phyloP scores from a whole-genome alignment of 2,113 vertebrate genomes.

The Amphilophus citrinellus region DNA sequence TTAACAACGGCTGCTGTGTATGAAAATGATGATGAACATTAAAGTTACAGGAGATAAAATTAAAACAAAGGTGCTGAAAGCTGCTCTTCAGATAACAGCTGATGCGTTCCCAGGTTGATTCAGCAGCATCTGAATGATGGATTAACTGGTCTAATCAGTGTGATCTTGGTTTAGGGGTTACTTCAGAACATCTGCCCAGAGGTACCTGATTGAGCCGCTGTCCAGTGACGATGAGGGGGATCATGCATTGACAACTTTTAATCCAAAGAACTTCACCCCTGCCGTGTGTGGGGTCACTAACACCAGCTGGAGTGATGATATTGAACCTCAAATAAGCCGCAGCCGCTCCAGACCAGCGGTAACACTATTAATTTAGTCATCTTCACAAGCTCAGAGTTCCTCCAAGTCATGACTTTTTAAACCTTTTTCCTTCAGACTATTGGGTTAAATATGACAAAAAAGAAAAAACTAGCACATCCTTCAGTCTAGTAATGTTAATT shows the following conservation, averaged over 20 bases:
- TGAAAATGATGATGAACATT: too few species aligned
- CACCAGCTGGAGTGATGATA: conserved; percentile 73
- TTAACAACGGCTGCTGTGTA: too few species aligned
- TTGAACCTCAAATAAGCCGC: conserved; percentile 68
- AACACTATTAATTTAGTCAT: neutral
- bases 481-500: neutral
- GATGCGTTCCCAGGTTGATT: too few species aligned
- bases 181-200: conserved; percentile 78
- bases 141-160: neutral
- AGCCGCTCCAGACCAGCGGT: conserved; percentile 76
- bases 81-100: too few species aligned
- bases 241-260: conserved; percentile 70
- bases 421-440: neutral
- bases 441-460: neutral
- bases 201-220: conserved; percentile 81
- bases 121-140: neutral
- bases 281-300: conserved; percentile 83
- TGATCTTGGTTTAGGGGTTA: conserved; percentile 74
- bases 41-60: neutral
- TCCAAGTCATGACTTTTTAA: neutral
- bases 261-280: conserved; percentile 34
- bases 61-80: neutral
- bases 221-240: conserved; percentile 64
- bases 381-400: neutral
- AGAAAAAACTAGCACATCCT: neutral